phyloP scores from a whole-genome alignment of 2,888 invertebrate species.

The Drosophila leonis region DNA sequence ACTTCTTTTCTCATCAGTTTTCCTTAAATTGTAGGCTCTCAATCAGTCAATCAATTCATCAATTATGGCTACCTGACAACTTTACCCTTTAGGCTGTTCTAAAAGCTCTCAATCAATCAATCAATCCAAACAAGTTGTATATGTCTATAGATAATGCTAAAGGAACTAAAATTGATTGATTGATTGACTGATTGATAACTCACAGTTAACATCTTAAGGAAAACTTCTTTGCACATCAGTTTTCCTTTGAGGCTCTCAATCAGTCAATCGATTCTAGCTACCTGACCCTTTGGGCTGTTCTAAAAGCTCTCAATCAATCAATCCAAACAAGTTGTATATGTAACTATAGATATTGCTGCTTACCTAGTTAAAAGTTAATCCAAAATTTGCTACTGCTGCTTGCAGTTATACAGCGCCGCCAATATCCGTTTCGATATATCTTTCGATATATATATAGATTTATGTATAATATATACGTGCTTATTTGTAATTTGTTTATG shows the following conservation, averaged over 20 bases:
- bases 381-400: conserved; percentile 18
- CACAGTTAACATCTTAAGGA: too few species aligned
- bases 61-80: too few species aligned
- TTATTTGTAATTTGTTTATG: conserved; percentile 52
- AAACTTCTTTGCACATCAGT: background rate
- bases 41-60: too few species aligned
- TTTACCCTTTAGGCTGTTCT: too few species aligned
- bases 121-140: too few species aligned
- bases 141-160: too few species aligned
- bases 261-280: background rate
- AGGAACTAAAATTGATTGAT: too few species aligned
- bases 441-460: background rate
- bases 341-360: conserved; percentile 34
- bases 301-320: background rate
- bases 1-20: too few species aligned
- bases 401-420: conserved; percentile 26
- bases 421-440: conserved; percentile 44
- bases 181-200: background rate
- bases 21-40: too few species aligned
- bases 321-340: background rate
- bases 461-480: conserved; percentile 12
- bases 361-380: conserved; percentile 58
- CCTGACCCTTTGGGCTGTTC: too few species aligned
- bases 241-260: background rate
- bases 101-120: too few species aligned